Evolutionary conservation across 2,113 vertebrate genomes (phyloP).

Genomic region (Microcebus jonahi): DNA sequence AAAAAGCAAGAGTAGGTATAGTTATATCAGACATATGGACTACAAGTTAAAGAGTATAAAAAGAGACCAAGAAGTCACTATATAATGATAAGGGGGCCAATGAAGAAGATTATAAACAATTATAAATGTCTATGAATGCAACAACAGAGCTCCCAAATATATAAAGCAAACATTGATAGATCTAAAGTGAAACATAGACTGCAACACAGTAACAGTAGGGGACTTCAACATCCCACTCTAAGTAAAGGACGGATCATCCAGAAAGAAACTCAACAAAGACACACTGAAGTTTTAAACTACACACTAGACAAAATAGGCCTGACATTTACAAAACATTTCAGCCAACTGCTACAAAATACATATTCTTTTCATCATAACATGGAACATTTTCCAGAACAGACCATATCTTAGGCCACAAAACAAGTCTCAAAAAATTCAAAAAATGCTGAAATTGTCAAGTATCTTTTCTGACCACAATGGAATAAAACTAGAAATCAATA

Average conservation of each 20-base stretch:
- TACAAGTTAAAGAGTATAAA: background rate
- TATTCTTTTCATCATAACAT: background rate
- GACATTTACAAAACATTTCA: background rate
- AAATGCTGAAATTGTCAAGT: background rate
- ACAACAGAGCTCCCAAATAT: background rate
- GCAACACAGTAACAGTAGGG: background rate
- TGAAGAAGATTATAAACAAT: background rate
- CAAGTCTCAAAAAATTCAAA: background rate
- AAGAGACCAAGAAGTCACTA: background rate
- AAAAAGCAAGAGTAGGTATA: background rate
- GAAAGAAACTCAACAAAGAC: background rate
- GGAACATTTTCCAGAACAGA: background rate
- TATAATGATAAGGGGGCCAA: background rate
- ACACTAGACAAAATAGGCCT: background rate
- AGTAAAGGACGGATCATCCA: background rate
- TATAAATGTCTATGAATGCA: background rate
- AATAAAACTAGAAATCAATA: background rate
- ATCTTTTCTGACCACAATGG: background rate
- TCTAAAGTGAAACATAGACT: background rate
- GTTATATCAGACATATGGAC: background rate
- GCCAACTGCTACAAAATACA: background rate
- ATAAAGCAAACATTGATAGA: background rate
- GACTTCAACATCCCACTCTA: background rate
- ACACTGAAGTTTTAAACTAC: background rate
- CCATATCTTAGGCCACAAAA: background rate